Base-by-base conservation (phyloP, 2,888 invertebrate species). In the Abscondita cerata region DNA sequence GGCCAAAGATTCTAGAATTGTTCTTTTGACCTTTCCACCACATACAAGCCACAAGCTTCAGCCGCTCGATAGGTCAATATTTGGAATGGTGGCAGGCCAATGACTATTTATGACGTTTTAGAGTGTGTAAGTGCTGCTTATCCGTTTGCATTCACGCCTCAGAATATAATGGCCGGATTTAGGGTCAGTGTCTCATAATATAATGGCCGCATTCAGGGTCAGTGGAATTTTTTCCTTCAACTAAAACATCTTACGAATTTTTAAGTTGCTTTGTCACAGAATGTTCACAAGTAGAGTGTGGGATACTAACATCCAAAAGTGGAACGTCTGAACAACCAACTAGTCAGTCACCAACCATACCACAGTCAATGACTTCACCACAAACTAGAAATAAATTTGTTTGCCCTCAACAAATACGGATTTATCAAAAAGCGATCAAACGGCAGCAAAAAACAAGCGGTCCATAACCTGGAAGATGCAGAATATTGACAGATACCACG, bases 11-110 rank as follows among this genome's bases (percentile, higher is more conserved):
- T 20, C 20, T 4, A 20, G 31, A 52, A 20, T 52, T 9, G 34
- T 70, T 25, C 62, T 73, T 52, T 44, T 74, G 18, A 67, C 68
- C 16, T n/a, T 72, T 31, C 72, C 72, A n/a, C 73, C 70, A 8
- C 73, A 73, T 55, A 69, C 6, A 4, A 4, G 25, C n/a, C n/a
- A n/a, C n/a, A n/a, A n/a, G n/a, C n/a, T n/a, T n/a, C n/a, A n/a
- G n/a, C n/a, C n/a, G 18, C 62, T 68, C 15, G 66, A 69, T 62
- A 70, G 72, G 41, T 56, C 11, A 19, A 71, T 72, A 48, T 72
- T 74, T 70, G 68, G 67, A 18, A 19, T 12, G 20, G 46, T 36
- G 36, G 41, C 2, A 46, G 16, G 12, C 46, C 19, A 19, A 46
- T 46, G 46, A 20, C 9, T 18, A 20, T 46, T 18, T 46, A 46